Conservation (phyloP, 2,113 vertebrate genomes). For the Sialia sialis region DNA sequence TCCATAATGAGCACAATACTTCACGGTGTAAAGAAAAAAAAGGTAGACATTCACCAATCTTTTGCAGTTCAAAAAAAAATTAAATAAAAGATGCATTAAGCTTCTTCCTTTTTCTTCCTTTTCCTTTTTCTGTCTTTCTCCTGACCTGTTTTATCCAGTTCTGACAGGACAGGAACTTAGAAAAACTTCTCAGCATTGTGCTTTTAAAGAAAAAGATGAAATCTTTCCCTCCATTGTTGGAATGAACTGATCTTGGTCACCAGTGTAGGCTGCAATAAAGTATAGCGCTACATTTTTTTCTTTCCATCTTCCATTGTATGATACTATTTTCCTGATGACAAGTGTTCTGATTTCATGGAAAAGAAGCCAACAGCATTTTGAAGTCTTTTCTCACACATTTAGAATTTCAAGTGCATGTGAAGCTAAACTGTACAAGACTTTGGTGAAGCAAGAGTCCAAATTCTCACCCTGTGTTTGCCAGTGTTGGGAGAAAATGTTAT, state of each 20-base stretch:
- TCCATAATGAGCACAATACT: background rate
- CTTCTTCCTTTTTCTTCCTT: background rate
- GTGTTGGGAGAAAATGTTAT: background rate
- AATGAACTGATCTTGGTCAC: background rate
- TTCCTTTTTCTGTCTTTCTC: background rate
- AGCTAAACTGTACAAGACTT: background rate
- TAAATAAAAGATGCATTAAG: background rate
- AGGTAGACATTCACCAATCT: background rate
- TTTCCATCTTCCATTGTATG: background rate
- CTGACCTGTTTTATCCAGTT: conserved; percentile 8
- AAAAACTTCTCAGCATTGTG: background rate
- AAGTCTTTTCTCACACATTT: background rate
- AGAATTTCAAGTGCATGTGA: background rate
- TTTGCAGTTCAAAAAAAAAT: background rate
- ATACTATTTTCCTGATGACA: background rate
- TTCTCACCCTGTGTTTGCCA: background rate
- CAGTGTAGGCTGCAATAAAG: background rate
- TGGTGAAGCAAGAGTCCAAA: background rate
- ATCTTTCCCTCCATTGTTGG: background rate
- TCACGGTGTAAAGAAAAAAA: background rate
- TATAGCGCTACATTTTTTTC: background rate
- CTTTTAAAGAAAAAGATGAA: background rate
- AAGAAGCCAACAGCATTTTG: background rate
- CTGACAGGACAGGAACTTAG: background rate
- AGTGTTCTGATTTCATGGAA: background rate